phyloP scores from a whole-genome alignment of 2,888 invertebrate species.

The Acanthosepion pharaonis region DNA sequence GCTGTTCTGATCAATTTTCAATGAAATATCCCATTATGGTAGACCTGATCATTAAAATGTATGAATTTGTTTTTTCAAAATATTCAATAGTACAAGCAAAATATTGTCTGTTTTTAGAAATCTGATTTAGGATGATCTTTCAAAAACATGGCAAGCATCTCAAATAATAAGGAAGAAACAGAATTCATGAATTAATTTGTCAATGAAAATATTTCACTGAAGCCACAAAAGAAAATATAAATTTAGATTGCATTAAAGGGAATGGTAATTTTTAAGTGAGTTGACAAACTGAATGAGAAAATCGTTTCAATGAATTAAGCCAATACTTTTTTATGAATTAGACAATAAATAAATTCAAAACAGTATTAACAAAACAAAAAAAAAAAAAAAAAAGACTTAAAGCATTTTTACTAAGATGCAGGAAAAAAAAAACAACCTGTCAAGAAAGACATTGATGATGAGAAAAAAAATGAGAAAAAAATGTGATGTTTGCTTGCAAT shows the following conservation, averaged over 20 bases:
- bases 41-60: slow-evolving; percentile 2
- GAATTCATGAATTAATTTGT: not conserved
- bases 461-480: not conserved
- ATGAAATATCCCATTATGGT: not conserved
- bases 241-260: not conserved
- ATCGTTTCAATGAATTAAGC: not conserved
- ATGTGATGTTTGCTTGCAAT: slow-evolving; percentile 5
- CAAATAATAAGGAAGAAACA: not conserved
- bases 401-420: not conserved
- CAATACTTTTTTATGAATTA: not conserved
- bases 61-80: not conserved
- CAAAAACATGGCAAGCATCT: not conserved
- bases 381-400: not conserved
- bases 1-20: not conserved
- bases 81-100: not conserved
- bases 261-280: not conserved
- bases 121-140: not conserved
- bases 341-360: not conserved
- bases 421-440: not conserved
- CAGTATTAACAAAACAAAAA: slow-evolving; percentile 3
- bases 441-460: slow-evolving; percentile 16
- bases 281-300: not conserved
- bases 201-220: not conserved
- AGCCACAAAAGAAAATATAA: not conserved
- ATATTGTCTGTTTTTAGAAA: not conserved